phyloP scores from a whole-genome alignment of 2,888 invertebrate species.

The Nomada hirtipes region DNA sequence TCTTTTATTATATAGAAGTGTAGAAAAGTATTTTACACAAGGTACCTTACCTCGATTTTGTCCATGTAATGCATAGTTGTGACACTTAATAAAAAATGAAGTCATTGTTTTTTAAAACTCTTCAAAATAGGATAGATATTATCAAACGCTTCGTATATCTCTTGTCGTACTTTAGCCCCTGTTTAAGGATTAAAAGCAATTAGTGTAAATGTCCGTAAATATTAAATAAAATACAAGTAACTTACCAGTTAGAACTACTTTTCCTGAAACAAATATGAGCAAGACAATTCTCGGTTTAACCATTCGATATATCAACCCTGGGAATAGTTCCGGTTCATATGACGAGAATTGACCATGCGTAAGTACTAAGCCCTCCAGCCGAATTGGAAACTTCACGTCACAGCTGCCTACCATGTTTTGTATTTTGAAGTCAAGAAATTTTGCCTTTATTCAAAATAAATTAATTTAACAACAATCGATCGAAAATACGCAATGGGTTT shows the following conservation, averaged over 20 bases:
- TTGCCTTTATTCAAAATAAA: conserved; percentile 85
- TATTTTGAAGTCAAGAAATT: conserved; percentile 92
- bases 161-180: conserved; percentile 96
- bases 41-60: conserved; percentile 30
- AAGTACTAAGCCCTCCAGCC: conserved; percentile 91
- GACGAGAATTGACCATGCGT: conserved; percentile 91
- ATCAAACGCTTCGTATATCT: conserved; percentile 97
- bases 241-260: conserved; percentile 95
- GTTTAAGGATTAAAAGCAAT: neutral
- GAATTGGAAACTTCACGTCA: conserved; percentile 94
- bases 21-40: neutral
- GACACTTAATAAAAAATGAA: conserved; percentile 23
- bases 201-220: neutral
- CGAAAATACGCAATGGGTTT: conserved; percentile 4
- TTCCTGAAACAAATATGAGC: conserved; percentile 99
- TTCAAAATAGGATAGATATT: conserved; percentile 98
- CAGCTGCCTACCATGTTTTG: conserved; percentile 95
- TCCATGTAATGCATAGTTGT: conserved; percentile 1
- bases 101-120: conserved; percentile 94
- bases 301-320: conserved; percentile 99
- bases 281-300: conserved; percentile 98
- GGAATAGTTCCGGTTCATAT: conserved; percentile 99
- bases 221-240: neutral
- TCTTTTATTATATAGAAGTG: neutral
- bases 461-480: conserved; percentile 32